Percentiles rank a stretch among this genome's conserved stretches.
These are phyloP conservation scores for Hipposideros armiger DNA, from an alignment of 2,113 vertebrate genomes.

Conservation along the genomic window DNA sequence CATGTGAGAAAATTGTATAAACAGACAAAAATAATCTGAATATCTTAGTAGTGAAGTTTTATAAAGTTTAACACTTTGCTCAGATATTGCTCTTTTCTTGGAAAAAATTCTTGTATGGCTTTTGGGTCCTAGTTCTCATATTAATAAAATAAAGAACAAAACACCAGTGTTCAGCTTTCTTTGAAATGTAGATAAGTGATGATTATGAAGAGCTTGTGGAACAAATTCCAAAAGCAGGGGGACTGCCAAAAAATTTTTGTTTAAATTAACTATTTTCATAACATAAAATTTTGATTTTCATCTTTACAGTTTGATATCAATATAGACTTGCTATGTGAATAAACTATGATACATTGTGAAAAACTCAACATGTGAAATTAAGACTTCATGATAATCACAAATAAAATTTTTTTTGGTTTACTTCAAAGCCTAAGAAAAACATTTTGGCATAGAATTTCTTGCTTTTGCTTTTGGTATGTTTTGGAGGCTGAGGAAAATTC, in stretches of 20 bases:
- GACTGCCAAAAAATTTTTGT: slow-evolving; percentile 6
- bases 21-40: not conserved
- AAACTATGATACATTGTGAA: slow-evolving; percentile 36
- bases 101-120: not conserved
- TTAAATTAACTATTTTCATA: slow-evolving; percentile 45
- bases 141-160: slow-evolving; percentile 68
- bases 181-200: slow-evolving; percentile 73
- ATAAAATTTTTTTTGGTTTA: slow-evolving; percentile 44
- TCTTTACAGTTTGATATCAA: not conserved
- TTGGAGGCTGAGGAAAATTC: not conserved
- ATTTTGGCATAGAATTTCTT: slow-evolving; percentile 19
- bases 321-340: not conserved
- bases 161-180: slow-evolving; percentile 50
- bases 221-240: slow-evolving; percentile 61
- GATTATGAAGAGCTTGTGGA: slow-evolving; percentile 42
- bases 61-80: not conserved
- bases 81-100: slow-evolving; percentile 27
- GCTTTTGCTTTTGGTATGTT: slow-evolving; percentile 4
- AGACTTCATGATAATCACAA: slow-evolving; percentile 3
- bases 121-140: slow-evolving; percentile 47
- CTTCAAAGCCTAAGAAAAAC: slow-evolving; percentile 45
- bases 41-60: not conserved
- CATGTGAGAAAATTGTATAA: not conserved
- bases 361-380: slow-evolving; percentile 37
- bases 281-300: slow-evolving; percentile 31